These are phyloP conservation scores for Pitta sordida DNA, from an alignment of 2,113 vertebrate genomes.

Conservation along the genomic window DNA sequence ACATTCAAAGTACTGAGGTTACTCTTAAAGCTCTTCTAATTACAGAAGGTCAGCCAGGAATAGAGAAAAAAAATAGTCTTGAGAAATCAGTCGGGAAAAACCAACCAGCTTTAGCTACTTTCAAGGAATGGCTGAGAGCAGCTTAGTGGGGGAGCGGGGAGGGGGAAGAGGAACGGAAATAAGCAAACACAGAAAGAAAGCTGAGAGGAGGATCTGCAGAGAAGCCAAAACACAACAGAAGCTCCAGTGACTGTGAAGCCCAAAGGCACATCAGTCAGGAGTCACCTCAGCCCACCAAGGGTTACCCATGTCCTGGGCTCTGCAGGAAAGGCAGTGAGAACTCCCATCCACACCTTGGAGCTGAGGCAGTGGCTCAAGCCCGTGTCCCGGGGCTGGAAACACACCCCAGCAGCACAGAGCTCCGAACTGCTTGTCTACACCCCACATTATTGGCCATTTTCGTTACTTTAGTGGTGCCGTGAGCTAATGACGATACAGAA, in stretches of 20 bases:
- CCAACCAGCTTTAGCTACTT: background rate
- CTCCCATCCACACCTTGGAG: background rate
- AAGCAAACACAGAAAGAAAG: background rate
- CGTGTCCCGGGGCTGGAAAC: background rate
- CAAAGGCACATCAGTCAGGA: background rate
- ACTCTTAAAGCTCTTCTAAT: background rate
- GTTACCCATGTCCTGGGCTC: background rate
- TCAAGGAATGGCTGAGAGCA: background rate
- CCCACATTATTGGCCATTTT: background rate
- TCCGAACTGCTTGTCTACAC: background rate
- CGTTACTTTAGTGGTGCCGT: background rate
- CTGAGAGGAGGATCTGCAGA: background rate
- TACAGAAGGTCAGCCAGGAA: background rate
- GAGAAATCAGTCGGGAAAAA: rapidly evolving
- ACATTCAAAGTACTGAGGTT: background rate
- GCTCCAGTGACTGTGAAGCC: background rate
- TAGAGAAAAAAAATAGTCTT: background rate
- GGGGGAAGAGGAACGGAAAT: background rate
- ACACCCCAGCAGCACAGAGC: rapidly evolving
- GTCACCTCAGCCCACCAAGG: rapidly evolving
- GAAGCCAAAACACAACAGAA: background rate
- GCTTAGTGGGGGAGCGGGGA: background rate
- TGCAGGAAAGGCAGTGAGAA: background rate
- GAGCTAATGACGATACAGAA: background rate
- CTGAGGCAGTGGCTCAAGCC: background rate